Conservation (phyloP, 2,888 invertebrate species). For the Sinhomidia bicolor region DNA sequence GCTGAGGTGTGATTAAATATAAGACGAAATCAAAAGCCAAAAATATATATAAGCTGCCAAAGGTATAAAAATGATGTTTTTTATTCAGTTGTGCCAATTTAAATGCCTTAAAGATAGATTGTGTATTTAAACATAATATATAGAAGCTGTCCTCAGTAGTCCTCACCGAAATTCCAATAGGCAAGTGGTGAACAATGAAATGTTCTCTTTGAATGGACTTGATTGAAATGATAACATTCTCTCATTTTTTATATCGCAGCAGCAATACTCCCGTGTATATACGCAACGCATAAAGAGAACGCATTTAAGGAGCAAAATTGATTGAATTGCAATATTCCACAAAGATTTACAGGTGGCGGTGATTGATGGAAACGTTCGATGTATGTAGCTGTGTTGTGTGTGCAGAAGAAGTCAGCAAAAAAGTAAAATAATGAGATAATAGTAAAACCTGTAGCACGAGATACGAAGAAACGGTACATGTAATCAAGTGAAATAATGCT, state of each 20-base stretch:
- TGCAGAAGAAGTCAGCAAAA: background rate
- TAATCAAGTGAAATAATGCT: background rate
- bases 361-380: constrained; percentile 41
- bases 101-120: background rate
- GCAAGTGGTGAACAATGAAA: constrained; percentile 41
- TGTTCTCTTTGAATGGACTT: constrained; percentile 22
- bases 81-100: background rate
- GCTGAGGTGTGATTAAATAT: background rate
- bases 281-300: background rate
- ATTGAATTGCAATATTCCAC: background rate
- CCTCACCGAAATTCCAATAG: background rate
- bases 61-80: background rate
- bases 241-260: constrained; percentile 18
- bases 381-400: too few relatives aligned
- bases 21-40: background rate
- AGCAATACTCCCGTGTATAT: background rate
- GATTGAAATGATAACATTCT: constrained; percentile 51
- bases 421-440: constrained; percentile 9
- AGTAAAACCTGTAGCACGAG: constrained; percentile 36
- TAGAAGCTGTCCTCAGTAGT: too few relatives aligned
- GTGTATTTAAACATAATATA: background rate
- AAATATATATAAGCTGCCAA: background rate
- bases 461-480: background rate
- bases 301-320: background rate
- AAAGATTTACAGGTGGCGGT: constrained; percentile 46